A percentile compares a stretch with the other conserved stretches of the same genome.
Evolutionary conservation across 2,113 vertebrate species (phyloP).

Genomic region (Chitala chitala): DNA sequence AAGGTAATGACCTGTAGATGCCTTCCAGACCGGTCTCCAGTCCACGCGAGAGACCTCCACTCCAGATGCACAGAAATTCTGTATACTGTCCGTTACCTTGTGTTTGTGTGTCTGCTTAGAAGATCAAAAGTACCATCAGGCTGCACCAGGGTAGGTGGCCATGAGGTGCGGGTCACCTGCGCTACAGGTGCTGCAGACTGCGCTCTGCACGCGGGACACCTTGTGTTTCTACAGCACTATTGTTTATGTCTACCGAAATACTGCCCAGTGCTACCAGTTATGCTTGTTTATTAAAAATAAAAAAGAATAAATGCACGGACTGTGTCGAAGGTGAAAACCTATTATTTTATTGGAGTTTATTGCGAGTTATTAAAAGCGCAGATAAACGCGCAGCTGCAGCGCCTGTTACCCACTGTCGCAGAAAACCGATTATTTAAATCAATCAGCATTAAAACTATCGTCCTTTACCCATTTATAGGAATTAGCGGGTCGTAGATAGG

Average conservation of each 20-base stretch:
- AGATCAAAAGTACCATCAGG: constrained; percentile 1
- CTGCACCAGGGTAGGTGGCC: constrained; percentile 13
- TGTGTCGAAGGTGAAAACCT: constrained; percentile 27
- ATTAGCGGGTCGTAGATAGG: too few relatives aligned
- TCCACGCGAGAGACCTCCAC: constrained; percentile 38
- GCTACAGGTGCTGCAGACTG: constrained; percentile 25
- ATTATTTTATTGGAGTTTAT: background rate
- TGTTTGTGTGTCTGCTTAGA: constrained; percentile 23
- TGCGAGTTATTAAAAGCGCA: background rate
- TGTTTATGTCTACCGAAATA: constrained; percentile 21
- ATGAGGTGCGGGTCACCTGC: constrained; percentile 19
- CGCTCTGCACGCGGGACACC: constrained; percentile 18
- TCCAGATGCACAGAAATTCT: constrained; percentile 39
- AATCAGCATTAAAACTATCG: too few relatives aligned
- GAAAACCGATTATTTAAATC: too few relatives aligned
- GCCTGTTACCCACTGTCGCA: too few relatives aligned
- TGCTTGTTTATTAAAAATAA: constrained; percentile 57
- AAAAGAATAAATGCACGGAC: constrained; percentile 36
- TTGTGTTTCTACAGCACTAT: constrained; percentile 33
- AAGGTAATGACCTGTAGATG: constrained; percentile 64
- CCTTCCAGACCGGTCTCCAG: background rate
- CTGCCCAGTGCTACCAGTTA: constrained; percentile 42
- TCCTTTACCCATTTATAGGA: too few relatives aligned
- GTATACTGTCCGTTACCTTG: constrained; percentile 26
- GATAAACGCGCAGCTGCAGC: too few relatives aligned